These are phyloP conservation scores for Camptogramma bilineatum DNA, from an alignment of 2,888 invertebrate genomes.

Conservation along the genomic window DNA sequence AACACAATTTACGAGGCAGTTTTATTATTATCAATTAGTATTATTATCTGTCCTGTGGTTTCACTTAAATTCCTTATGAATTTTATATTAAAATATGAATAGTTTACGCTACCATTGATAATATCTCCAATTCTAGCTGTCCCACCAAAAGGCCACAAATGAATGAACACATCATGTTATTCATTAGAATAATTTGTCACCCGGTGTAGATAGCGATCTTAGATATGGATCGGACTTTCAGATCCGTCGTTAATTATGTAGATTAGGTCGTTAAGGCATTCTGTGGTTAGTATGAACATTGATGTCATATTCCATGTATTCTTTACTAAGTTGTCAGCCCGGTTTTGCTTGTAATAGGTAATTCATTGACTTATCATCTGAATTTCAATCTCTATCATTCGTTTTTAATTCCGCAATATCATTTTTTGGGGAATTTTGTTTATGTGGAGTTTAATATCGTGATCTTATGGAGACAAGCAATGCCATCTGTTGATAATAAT, in stretches of 20 bases:
- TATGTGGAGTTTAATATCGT: no score
- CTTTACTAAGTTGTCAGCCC: no score
- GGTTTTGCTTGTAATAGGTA: no score
- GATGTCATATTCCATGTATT: constrained; percentile 27
- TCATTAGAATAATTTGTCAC: constrained; percentile 20
- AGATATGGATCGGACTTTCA: constrained; percentile 22
- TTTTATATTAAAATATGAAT: neutral
- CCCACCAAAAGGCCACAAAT: neutral
- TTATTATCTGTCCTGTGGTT: no score
- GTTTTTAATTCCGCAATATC: no score
- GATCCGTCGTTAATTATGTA: constrained; percentile 33
- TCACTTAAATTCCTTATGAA: no score
- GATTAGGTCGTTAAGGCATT: constrained; percentile 34
- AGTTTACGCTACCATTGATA: neutral
- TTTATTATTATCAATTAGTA: no score
- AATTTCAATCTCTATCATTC: no score
- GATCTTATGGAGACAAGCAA: no score
- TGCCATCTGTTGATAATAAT: neutral
- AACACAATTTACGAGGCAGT: no score
- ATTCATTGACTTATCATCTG: no score
- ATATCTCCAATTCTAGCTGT: neutral
- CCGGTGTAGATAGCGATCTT: constrained; percentile 3
- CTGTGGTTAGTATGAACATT: constrained; percentile 24
- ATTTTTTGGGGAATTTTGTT: no score
- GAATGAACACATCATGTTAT: constrained; percentile 6